phyloP scores from a whole-genome alignment of 2,797 vertebrate genomes.

The Poeciliopsis presidionis region DNA sequence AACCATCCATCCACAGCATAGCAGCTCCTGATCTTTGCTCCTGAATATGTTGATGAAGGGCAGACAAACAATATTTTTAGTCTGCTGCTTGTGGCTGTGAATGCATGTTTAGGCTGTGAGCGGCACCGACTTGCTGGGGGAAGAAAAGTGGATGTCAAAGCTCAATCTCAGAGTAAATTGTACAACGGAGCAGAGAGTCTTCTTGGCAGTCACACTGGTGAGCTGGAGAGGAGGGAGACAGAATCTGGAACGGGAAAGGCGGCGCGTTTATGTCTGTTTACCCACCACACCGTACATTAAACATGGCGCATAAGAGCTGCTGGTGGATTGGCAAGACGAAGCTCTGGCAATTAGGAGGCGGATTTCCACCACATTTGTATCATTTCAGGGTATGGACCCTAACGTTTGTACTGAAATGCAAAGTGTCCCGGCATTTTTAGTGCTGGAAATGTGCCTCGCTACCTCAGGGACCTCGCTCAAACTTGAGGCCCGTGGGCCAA shows the following conservation, averaged over 20 bases:
- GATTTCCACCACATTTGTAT: constrained; percentile 44
- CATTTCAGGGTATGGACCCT: constrained; percentile 33
- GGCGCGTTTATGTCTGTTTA: constrained; percentile 60
- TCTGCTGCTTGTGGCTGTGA: constrained; percentile 49
- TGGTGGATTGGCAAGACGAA: constrained; percentile 60
- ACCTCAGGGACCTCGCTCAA: background rate
- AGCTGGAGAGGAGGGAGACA: constrained; percentile 47
- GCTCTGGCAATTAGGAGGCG: constrained; percentile 65
- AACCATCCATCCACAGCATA: background rate
- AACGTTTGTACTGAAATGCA: constrained; percentile 44
- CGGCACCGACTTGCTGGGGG: constrained; percentile 61
- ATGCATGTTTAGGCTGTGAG: constrained; percentile 54
- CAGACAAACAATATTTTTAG: constrained; percentile 43
- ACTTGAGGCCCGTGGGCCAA: too few relatives aligned
- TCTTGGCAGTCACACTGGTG: constrained; percentile 71
- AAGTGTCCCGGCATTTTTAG: constrained; percentile 48
- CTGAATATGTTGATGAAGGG: constrained; percentile 16
- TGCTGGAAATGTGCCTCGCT: constrained; percentile 55
- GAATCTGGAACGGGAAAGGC: constrained; percentile 38
- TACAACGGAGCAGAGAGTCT: constrained; percentile 74
- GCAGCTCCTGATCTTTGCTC: constrained; percentile 15
- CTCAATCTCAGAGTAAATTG: constrained; percentile 81
- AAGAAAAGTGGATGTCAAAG: constrained; percentile 80
- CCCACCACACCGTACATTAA: constrained; percentile 44
- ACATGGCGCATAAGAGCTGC: constrained; percentile 58